Conservation (phyloP, 2,797 vertebrate genomes). For the Micromesistius poutassou region DNA sequence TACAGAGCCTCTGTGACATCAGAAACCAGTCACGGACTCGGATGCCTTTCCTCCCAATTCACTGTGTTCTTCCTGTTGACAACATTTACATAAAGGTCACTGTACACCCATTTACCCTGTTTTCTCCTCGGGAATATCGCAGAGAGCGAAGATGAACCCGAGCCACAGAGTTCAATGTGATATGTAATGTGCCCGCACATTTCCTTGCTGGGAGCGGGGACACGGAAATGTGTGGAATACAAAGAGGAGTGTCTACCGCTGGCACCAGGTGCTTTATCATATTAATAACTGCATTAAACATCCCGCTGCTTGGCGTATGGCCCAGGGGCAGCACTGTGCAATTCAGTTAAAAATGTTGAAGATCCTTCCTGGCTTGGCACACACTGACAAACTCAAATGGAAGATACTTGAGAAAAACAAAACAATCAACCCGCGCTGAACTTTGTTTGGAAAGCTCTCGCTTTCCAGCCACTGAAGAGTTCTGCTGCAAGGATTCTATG, state of each 20-base stretch:
- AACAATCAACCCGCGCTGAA: constrained; percentile 2
- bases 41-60: background rate
- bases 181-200: background rate
- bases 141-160: background rate
- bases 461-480: background rate
- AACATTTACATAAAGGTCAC: constrained; percentile 1
- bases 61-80: background rate
- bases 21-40: background rate
- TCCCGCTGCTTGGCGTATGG: background rate
- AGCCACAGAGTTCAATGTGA: background rate
- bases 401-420: background rate
- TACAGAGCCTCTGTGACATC: background rate
- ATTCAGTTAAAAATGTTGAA: constrained; percentile 3
- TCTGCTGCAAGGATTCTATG: background rate
- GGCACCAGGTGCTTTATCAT: constrained; percentile 15
- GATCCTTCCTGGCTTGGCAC: background rate
- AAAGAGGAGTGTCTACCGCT: background rate
- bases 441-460: background rate
- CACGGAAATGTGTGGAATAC: constrained; percentile 1
- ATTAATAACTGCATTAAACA: constrained; percentile 16
- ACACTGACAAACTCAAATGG: constrained; percentile 33
- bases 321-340: background rate
- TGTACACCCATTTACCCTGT: background rate
- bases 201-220: background rate
- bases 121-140: background rate